These are phyloP conservation scores for Limnodromus scolopaceus DNA, from an alignment of 2,797 vertebrate genomes.

Conservation along the genomic window DNA sequence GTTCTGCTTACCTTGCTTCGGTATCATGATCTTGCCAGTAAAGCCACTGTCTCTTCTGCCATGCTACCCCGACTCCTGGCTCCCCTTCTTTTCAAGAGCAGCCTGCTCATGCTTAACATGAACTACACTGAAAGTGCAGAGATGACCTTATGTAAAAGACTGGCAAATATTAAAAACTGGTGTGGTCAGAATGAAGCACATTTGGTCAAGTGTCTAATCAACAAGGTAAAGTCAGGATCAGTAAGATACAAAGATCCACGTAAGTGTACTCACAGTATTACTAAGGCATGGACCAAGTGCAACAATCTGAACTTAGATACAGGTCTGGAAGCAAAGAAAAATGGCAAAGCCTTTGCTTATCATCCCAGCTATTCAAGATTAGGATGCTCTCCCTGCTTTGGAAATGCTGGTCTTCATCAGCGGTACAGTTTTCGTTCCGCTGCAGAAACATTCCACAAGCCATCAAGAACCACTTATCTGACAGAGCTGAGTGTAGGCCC, in stretches of 20 bases:
- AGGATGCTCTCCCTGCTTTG: neutral
- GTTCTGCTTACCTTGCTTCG: neutral
- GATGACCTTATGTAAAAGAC: neutral
- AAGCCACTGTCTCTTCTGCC: neutral
- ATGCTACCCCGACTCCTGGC: neutral
- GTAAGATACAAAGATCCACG: neutral
- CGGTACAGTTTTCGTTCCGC: neutral
- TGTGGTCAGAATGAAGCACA: neutral
- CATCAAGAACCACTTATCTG: neutral
- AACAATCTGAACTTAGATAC: neutral
- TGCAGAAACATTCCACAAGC: neutral
- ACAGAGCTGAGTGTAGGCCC: neutral
- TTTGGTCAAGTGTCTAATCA: neutral
- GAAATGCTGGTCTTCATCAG: neutral
- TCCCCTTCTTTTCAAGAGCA: neutral
- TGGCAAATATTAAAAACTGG: neutral
- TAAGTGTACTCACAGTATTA: neutral
- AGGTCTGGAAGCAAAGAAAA: neutral
- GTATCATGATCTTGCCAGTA: rapidly evolving
- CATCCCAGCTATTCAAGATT: neutral
- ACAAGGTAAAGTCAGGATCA: neutral
- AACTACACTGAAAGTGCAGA: neutral
- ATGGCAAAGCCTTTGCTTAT: neutral
- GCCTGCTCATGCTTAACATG: neutral
- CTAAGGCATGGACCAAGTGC: neutral